Percentiles rank a stretch among this genome's conserved stretches.
These are phyloP conservation scores for Corythornis madagascariensis DNA, from an alignment of 2,113 vertebrate species.

Conservation along the genomic window DNA sequence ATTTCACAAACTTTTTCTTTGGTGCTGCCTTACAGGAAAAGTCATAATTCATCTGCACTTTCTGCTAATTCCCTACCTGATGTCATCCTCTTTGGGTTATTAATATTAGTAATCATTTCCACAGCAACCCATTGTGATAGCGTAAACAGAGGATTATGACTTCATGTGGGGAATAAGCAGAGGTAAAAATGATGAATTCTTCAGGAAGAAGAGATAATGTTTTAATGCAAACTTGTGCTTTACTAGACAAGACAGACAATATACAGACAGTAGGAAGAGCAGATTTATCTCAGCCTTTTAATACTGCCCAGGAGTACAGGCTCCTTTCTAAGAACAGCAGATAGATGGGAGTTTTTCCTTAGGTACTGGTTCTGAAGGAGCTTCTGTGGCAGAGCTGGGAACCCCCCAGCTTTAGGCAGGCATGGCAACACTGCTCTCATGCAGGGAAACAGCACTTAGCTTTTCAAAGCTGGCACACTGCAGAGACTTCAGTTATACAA, in stretches of 20 bases:
- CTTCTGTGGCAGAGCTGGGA: background rate
- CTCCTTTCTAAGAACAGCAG: conserved; percentile 9
- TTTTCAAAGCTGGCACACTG: background rate
- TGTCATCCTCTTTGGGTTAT: conserved; percentile 46
- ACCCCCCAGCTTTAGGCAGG: background rate
- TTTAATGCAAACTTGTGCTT: background rate
- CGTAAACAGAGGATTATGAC: conserved; percentile 56
- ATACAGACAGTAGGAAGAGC: background rate
- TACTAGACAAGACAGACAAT: background rate
- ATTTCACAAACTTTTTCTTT: background rate
- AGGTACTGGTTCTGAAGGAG: background rate
- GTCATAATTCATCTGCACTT: conserved; percentile 21
- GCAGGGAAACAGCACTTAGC: background rate
- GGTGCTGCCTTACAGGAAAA: background rate
- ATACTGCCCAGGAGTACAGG: background rate
- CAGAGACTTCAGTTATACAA: background rate
- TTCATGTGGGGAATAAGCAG: conserved; percentile 60
- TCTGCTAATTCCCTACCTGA: conserved; percentile 58
- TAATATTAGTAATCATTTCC: conserved; percentile 61
- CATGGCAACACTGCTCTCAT: background rate
- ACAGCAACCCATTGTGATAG: conserved; percentile 56
- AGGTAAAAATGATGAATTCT: conserved; percentile 42
- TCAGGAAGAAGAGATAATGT: conserved; percentile 17
- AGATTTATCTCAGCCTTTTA: background rate
- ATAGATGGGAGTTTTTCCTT: background rate